phyloP scores from a whole-genome alignment of 2,113 vertebrate genomes.

The Forbesichthys papilliferus region DNA sequence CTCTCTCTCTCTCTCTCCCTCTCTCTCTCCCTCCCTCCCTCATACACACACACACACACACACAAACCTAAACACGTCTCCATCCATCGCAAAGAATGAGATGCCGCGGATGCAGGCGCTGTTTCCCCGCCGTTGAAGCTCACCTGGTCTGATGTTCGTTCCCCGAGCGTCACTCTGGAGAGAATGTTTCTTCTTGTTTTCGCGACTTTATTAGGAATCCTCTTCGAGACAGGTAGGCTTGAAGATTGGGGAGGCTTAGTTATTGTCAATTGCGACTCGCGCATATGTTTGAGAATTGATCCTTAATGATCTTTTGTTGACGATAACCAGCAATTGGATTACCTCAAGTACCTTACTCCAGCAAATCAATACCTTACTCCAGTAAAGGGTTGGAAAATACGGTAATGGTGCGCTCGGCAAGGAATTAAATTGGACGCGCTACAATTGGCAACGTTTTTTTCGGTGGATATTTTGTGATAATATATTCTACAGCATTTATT shows the following conservation, averaged over 20 bases:
- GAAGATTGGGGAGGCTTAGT: conserved; percentile 3
- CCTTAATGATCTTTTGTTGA: too few relatives aligned
- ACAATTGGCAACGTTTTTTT: background rate
- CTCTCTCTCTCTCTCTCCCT: background rate
- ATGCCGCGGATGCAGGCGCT: conserved; percentile 14
- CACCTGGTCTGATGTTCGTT: conserved; percentile 61
- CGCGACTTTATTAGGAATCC: conserved; percentile 70
- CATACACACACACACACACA: background rate
- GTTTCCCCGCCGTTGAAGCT: conserved; percentile 25
- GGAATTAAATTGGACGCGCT: background rate
- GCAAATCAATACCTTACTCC: background rate
- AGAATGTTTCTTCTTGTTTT: conserved; percentile 72
- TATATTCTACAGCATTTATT: too few relatives aligned
- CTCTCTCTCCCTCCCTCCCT: background rate
- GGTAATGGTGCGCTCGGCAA: background rate
- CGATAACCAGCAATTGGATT: background rate
- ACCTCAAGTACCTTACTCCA: background rate
- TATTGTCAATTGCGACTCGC: too few relatives aligned
- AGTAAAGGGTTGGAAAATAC: background rate
- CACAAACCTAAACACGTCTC: background rate
- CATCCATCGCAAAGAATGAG: conserved; percentile 21
- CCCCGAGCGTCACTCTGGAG: conserved; percentile 41
- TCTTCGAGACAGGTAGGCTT: conserved; percentile 69
- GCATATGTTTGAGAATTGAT: too few relatives aligned
- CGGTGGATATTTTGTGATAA: too few relatives aligned